Evolutionary conservation across 1,140 invertebrate genomes (phyloP).

Genomic region (Sinonovacula constricta): DNA sequence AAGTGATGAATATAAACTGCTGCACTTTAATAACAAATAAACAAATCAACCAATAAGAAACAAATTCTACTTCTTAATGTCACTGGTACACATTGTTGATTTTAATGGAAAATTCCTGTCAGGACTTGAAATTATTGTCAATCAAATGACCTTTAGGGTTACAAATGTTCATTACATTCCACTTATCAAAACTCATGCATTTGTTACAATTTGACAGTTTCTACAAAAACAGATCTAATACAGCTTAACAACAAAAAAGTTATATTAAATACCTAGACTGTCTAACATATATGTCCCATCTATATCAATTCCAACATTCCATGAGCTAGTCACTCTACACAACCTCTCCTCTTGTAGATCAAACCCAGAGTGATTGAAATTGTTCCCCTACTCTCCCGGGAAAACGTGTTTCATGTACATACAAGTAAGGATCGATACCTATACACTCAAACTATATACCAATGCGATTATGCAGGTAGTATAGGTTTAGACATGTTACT

Average conservation of each 20-base stretch:
- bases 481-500: conserved; percentile 33
- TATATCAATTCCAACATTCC: background rate
- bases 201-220: background rate
- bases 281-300: background rate
- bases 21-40: background rate
- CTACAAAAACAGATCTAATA: background rate
- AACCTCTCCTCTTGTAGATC: conserved; percentile 10
- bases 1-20: background rate
- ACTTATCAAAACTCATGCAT: background rate
- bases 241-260: background rate
- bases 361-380: conserved; percentile 42
- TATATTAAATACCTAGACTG: background rate
- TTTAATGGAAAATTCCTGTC: too few relatives aligned
- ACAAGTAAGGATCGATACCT: conserved; percentile 21
- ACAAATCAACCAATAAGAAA: too few relatives aligned
- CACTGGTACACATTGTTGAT: too few relatives aligned
- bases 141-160: too few relatives aligned
- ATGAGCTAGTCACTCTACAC: background rate
- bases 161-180: too few relatives aligned
- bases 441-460: too few relatives aligned
- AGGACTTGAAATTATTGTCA: too few relatives aligned
- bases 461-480: conserved; percentile 25
- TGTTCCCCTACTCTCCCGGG: conserved; percentile 39
- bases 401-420: conserved; percentile 37
- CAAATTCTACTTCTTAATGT: too few relatives aligned